Evolutionary conservation across 2,113 vertebrate genomes (phyloP).

Genomic region (zebrafish (Danio rerio)): DNA sequence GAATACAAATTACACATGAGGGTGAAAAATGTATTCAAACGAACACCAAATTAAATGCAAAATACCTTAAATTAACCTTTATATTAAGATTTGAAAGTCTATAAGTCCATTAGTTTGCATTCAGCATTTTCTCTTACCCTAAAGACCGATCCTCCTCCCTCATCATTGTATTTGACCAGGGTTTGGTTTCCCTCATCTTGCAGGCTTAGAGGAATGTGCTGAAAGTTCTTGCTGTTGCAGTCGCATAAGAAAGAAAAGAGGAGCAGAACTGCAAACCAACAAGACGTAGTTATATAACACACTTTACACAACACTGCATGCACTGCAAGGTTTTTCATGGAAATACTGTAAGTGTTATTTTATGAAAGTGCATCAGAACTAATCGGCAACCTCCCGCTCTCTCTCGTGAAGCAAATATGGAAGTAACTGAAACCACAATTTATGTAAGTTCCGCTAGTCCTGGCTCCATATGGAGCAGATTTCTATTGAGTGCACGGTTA

Average conservation of each 20-base stretch:
- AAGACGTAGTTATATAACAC: background rate
- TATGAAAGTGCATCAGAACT: background rate
- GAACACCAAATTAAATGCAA: no score
- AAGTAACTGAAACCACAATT: no score
- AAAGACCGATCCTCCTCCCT: conserved; percentile 66
- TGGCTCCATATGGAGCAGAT: no score
- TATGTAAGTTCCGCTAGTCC: no score
- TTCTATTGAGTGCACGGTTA: no score
- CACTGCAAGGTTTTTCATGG: background rate
- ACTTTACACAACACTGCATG: background rate
- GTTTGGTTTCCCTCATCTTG: conserved; percentile 68
- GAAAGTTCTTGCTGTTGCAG: background rate
- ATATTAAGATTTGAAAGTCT: background rate
- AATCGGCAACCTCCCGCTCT: no score
- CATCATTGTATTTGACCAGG: conserved; percentile 74
- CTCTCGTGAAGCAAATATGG: no score
- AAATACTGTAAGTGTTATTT: background rate
- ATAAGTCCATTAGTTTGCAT: background rate
- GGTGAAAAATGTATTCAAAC: no score
- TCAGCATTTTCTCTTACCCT: conserved; percentile 57
- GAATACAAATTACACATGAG: no score
- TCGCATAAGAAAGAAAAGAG: conserved; percentile 44
- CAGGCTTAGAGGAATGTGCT: background rate
- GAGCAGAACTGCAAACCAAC: conserved; percentile 66
- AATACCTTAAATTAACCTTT: no score